These are phyloP conservation scores for Spatula clypeata DNA, from an alignment of 2,797 vertebrate genomes.

Conservation along the genomic window DNA sequence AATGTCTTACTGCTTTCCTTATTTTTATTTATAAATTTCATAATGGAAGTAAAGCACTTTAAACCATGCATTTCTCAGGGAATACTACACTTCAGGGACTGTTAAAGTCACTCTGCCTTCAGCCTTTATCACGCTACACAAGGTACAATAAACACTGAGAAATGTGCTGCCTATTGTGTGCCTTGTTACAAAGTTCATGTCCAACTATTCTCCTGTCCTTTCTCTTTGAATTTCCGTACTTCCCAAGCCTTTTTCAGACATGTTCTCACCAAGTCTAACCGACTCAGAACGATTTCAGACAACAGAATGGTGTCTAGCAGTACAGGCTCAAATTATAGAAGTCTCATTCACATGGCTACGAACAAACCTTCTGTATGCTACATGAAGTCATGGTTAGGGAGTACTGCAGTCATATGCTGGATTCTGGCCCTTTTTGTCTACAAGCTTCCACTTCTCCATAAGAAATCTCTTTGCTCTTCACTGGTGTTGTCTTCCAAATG, in stretches of 20 bases:
- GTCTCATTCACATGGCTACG: neutral
- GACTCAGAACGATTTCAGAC: neutral
- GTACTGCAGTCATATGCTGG: neutral
- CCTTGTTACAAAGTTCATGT: neutral
- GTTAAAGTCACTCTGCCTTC: conserved; percentile 69
- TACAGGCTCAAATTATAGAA: neutral
- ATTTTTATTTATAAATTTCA: conserved; percentile 72
- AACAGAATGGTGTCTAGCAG: neutral
- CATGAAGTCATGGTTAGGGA: neutral
- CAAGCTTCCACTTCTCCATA: neutral
- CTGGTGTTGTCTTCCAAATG: neutral
- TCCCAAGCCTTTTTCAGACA: neutral
- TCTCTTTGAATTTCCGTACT: conserved; percentile 29
- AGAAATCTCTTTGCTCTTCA: neutral
- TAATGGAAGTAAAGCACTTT: conserved; percentile 57
- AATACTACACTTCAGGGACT: conserved; percentile 75
- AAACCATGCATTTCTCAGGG: conserved; percentile 55
- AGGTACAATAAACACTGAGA: conserved; percentile 54
- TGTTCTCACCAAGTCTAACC: neutral
- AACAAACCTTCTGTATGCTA: neutral
- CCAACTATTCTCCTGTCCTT: conserved; percentile 24
- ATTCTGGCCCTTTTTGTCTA: neutral
- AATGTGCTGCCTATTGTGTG: conserved; percentile 39
- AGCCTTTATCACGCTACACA: conserved; percentile 62
- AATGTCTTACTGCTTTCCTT: conserved; percentile 5